A percentile compares a stretch with the other conserved stretches of the same genome.
phyloP scores from a whole-genome alignment of 2,888 invertebrate genomes.

The Protonemura montana region DNA sequence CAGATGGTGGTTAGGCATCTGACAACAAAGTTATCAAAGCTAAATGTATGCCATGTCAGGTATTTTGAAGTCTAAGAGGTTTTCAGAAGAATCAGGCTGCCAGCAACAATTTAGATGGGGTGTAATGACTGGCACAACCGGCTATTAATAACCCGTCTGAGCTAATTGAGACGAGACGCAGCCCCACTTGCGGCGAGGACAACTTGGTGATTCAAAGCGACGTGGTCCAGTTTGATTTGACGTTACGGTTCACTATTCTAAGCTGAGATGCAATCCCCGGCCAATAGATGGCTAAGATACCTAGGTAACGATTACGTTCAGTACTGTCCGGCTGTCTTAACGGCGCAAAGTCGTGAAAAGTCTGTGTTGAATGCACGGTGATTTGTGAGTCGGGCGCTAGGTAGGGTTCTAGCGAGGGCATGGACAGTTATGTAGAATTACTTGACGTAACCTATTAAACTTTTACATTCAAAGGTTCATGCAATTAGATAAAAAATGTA shows the following conservation, averaged over 20 bases:
- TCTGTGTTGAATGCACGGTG: background rate
- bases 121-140: background rate
- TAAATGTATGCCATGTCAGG: too few relatives aligned
- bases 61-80: too few relatives aligned
- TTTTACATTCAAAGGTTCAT: conserved; percentile 31
- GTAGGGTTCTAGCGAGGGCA: background rate
- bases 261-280: too few relatives aligned
- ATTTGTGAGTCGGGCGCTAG: background rate
- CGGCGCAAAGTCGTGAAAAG: background rate
- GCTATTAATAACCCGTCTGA: background rate
- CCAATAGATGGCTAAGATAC: too few relatives aligned
- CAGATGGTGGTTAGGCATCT: too few relatives aligned
- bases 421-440: background rate
- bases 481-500: conserved; percentile 30
- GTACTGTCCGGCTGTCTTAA: too few relatives aligned
- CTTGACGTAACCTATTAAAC: conserved; percentile 19
- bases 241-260: too few relatives aligned
- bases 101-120: background rate
- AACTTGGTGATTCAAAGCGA: background rate
- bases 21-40: too few relatives aligned
- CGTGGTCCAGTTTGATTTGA: too few relatives aligned
- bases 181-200: background rate
- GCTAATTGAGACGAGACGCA: background rate
- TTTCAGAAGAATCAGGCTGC: background rate
- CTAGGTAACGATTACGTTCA: too few relatives aligned